Evolutionary conservation across 64 coral and sea anemone genomes (phyloP).

Genomic region (Hydrozoanthus tunicans): DNA sequence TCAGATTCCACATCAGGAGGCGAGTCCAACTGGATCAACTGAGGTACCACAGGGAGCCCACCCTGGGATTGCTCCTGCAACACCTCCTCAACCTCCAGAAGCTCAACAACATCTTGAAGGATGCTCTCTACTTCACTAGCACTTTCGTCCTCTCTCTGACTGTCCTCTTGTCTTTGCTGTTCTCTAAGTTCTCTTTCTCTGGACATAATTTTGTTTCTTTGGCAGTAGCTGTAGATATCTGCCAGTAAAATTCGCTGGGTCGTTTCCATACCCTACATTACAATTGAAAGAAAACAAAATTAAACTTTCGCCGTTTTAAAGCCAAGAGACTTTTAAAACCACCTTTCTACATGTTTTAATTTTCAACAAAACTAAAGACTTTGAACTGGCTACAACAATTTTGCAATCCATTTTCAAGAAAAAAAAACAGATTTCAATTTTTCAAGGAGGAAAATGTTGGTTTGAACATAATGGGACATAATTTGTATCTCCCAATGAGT

Average conservation of each 20-base stretch:
- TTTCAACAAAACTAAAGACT: background rate
- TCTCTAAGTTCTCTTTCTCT: conserved; percentile 67
- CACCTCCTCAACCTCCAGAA: conserved; percentile 52
- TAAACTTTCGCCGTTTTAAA: background rate
- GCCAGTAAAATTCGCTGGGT: conserved; percentile 89
- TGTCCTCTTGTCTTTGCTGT: conserved; percentile 43
- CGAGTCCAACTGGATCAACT: conserved; percentile 73
- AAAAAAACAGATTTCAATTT: background rate
- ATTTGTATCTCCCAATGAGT: too few relatives aligned
- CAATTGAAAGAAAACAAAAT: background rate
- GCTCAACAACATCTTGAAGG: conserved; percentile 68
- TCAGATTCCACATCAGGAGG: conserved; percentile 72
- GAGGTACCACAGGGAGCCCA: conserved; percentile 4
- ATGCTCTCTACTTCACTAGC: conserved; percentile 77
- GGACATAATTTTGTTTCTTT: conserved; percentile 76
- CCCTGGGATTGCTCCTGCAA: background rate
- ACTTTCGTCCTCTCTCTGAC: conserved; percentile 65
- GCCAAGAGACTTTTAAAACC: background rate
- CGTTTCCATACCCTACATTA: conserved; percentile 80
- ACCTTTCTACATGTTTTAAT: background rate
- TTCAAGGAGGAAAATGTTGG: background rate
- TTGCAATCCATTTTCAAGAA: too few relatives aligned
- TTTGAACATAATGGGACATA: background rate
- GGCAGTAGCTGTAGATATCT: conserved; percentile 95
- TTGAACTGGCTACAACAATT: too few relatives aligned